Percentiles rank a stretch among this genome's conserved stretches.
These are phyloP conservation scores for Onchidella celtica DNA, from an alignment of 2,888 invertebrate species.

Conservation along the genomic window DNA sequence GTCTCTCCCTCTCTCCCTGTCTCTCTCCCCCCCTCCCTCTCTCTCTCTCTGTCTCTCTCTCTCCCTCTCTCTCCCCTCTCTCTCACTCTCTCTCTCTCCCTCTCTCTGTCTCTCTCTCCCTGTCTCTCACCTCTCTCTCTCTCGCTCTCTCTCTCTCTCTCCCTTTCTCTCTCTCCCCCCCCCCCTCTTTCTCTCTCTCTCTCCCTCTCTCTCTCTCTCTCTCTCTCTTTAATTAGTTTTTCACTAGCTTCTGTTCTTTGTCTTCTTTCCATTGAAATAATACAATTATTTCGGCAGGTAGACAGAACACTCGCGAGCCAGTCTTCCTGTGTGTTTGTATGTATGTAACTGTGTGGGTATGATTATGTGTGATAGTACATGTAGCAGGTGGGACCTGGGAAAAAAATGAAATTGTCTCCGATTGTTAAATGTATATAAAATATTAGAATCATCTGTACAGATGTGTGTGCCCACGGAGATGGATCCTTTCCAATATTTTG, in stretches of 20 bases:
- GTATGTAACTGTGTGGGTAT: too few relatives aligned
- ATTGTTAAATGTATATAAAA: too few relatives aligned
- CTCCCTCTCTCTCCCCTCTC: neutral
- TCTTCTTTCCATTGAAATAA: neutral
- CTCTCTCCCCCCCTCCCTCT: neutral
- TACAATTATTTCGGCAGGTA: too few relatives aligned
- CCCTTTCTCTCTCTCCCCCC: slow-evolving; percentile 1
- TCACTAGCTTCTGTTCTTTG: neutral
- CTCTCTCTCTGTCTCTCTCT: neutral
- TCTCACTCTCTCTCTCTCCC: slow-evolving; percentile 19
- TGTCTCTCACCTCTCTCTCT: slow-evolving; percentile 5
- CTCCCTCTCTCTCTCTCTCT: slow-evolving; percentile 10
- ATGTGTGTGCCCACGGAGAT: too few relatives aligned
- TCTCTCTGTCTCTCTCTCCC: slow-evolving; percentile 6
- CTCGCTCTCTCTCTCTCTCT: neutral
- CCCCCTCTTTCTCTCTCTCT: slow-evolving; percentile 2
- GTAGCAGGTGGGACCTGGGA: too few relatives aligned
- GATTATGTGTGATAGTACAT: too few relatives aligned
- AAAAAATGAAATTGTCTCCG: too few relatives aligned
- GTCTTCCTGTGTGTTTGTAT: too few relatives aligned
- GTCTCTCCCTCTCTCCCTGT: neutral
- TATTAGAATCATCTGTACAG: too few relatives aligned
- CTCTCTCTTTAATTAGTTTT: slow-evolving; percentile 20
- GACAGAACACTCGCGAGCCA: too few relatives aligned
- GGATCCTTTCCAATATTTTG: too few relatives aligned